These are phyloP conservation scores for Chlorodrepanis virens DNA, from an alignment of 2,113 vertebrate species.

Conservation along the genomic window DNA sequence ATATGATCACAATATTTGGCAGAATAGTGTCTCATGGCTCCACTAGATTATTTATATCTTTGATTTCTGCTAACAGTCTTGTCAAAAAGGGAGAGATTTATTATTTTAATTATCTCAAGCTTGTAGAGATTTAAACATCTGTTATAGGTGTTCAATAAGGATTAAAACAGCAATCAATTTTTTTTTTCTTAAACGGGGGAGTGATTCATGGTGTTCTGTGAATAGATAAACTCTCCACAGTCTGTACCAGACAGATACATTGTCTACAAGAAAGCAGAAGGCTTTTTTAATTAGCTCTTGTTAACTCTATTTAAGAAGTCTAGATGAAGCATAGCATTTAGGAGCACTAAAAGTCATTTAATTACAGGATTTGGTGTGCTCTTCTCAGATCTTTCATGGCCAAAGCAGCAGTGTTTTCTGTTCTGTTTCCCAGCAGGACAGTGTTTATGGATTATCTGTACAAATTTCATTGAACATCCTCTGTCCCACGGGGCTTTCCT, in stretches of 20 bases:
- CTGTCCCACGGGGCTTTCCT: not conserved
- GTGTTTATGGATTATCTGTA: slow-evolving; percentile 53
- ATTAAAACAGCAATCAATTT: slow-evolving; percentile 73
- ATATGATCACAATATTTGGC: not conserved
- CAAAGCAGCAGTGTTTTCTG: not conserved
- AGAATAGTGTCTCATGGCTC: not conserved
- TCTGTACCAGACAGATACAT: slow-evolving; percentile 16
- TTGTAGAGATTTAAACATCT: slow-evolving; percentile 72
- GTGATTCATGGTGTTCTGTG: slow-evolving; percentile 57
- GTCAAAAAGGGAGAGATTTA: slow-evolving; percentile 71
- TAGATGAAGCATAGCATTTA: slow-evolving; percentile 53
- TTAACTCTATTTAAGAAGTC: slow-evolving; percentile 52
- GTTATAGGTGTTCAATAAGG: slow-evolving; percentile 73
- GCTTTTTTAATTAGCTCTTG: slow-evolving; percentile 57
- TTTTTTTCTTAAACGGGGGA: slow-evolving; percentile 54
- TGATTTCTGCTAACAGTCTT: slow-evolving; percentile 48
- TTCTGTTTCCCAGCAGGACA: not conserved
- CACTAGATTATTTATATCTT: slow-evolving; percentile 54
- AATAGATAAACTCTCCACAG: slow-evolving; percentile 37
- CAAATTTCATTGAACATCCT: not conserved
- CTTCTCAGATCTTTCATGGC: slow-evolving; percentile 6
- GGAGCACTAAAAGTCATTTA: slow-evolving; percentile 38
- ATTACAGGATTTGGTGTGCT: slow-evolving; percentile 42
- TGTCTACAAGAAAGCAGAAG: slow-evolving; percentile 44
- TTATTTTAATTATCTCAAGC: slow-evolving; percentile 73